Conservation (phyloP, 2,113 vertebrate species). For the Misgurnus mizolepis region DNA sequence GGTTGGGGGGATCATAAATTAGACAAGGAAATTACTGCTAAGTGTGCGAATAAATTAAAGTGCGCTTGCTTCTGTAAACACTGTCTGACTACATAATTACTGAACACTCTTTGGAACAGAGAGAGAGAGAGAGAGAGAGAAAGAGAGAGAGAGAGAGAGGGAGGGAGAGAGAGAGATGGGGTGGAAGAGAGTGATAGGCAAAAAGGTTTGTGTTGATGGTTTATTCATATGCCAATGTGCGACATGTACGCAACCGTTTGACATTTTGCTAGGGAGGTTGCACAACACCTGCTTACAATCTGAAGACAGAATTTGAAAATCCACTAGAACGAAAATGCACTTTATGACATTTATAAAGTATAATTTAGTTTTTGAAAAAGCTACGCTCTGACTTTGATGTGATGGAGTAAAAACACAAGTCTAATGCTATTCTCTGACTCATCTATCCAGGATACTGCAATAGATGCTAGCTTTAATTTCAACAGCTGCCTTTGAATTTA, state of each 20-base stretch:
- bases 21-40: conserved; percentile 63
- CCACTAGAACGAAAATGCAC: background rate
- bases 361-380: conserved; percentile 24
- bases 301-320: background rate
- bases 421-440: conserved; percentile 3
- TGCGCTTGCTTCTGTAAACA: conserved; percentile 64
- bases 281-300: conserved; percentile 35
- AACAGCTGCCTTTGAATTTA: conserved; percentile 7
- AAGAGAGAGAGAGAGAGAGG: conserved; percentile 19
- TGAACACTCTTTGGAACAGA: conserved; percentile 51
- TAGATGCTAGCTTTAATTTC: background rate
- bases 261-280: conserved; percentile 33
- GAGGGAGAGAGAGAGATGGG: background rate
- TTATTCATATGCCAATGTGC: conserved; percentile 7
- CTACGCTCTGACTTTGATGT: background rate
- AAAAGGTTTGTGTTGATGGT: conserved; percentile 26
- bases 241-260: background rate
- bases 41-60: conserved; percentile 67
- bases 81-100: conserved; percentile 65
- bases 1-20: conserved; percentile 54
- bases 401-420: conserved; percentile 2
- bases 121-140: conserved; percentile 15
- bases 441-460: background rate
- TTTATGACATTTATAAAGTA: conserved; percentile 22
- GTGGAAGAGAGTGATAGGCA: conserved; percentile 12